Evolutionary conservation across 2,797 vertebrate genomes (phyloP).

Genomic region (Pangasius djambal): DNA sequence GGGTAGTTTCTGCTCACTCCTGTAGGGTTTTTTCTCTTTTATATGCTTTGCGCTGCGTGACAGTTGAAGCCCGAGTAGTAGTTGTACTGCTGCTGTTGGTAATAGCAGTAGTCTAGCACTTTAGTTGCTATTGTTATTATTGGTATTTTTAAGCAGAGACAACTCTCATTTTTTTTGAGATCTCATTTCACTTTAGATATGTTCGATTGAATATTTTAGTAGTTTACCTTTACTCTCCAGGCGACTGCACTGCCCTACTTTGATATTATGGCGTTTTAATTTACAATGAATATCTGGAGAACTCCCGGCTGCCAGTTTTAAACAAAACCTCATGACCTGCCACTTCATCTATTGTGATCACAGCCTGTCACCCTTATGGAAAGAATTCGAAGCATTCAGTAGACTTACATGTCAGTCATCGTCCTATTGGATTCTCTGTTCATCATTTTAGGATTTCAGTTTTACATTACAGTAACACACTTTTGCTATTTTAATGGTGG

Average conservation of each 20-base stretch:
- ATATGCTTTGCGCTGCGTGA: background rate
- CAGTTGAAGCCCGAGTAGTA: background rate
- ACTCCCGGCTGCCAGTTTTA: background rate
- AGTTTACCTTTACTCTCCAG: background rate
- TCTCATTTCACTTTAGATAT: background rate
- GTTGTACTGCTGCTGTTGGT: background rate
- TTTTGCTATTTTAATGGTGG: background rate
- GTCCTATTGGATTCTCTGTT: background rate
- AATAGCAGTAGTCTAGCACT: background rate
- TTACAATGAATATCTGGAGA: background rate
- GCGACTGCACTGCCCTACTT: background rate
- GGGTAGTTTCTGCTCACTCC: background rate
- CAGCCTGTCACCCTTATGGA: background rate
- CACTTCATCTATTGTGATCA: constrained; percentile 14
- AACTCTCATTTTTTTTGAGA: background rate
- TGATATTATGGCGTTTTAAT: background rate
- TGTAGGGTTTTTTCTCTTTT: background rate
- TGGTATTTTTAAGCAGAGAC: background rate
- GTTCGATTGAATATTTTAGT: background rate
- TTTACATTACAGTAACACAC: background rate
- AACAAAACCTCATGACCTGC: background rate
- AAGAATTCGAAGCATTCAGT: constrained; percentile 16
- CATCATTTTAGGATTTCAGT: background rate
- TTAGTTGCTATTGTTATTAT: constrained; percentile 2
- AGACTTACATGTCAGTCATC: background rate